Base-by-base conservation (phyloP, 2,888 invertebrate genomes). In the Acanthopleura granulata region DNA sequence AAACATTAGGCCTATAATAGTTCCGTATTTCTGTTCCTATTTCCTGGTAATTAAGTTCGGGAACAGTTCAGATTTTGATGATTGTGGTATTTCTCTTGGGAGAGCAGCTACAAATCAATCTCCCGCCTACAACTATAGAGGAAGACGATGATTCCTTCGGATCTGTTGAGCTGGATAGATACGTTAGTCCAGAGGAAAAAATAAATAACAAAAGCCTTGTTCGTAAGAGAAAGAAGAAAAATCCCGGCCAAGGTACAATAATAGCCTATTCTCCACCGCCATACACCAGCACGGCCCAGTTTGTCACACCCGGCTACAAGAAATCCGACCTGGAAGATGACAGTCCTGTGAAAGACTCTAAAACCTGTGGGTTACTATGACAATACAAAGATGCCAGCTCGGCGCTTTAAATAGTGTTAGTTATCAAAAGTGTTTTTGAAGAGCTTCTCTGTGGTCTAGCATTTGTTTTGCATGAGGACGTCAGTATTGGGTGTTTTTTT, bases 91-190 rank as follows among this genome's bases (percentile, higher is more conserved):
- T 40, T 57, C 22, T 57, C 57, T 57, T 57, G 57, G 22, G 22
- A 18, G 57, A 22, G 22, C 57, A 57, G 66, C 66, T 66, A 22
- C 66, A 66, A 16, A 66, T 66, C 18, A 66, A 27, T 12, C 25
- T 27, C 25, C 66, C 66, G 1, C 66, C 66, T 16, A 16, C 66
- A 27, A 66, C 66, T 6, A 14, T 27, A 3, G 15, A 22, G 25
- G 66, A 66, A 27, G 83, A 82, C 62, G 70, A 70, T 30, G 84
- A 84, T 74, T 83, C 83, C 14, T 74, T 84, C 15, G 80, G 77
- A 16, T 84, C 84, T 49, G 82, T 81, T 72, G 84, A 83, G 25
- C 77, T 83, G 22, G 82, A 72, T 30, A 82, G 81, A 1, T 75
- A 81, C 27, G 25, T 73, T 27, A 72, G 61, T 30, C 29, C 75